Conservation (phyloP, 2,797 vertebrate genomes). For the Darevskia nairensis region DNA sequence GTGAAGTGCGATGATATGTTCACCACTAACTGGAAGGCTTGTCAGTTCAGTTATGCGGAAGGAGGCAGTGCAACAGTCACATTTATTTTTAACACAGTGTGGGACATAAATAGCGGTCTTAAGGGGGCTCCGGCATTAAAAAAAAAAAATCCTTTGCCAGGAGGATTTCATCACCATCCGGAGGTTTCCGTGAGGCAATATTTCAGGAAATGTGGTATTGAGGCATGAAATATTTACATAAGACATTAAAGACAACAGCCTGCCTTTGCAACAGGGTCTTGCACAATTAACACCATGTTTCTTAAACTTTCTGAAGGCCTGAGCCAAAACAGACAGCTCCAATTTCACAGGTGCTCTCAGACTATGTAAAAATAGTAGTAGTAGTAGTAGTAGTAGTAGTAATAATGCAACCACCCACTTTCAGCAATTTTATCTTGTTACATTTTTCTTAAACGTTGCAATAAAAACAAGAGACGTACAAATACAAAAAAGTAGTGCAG, state of each 20-base stretch:
- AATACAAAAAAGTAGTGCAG: not conserved
- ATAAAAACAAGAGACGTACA: not conserved
- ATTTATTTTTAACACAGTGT: conserved; percentile 67
- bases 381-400: no score
- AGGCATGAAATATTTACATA: conserved; percentile 62
- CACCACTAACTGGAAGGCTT: conserved; percentile 63
- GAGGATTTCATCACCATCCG: conserved; percentile 42
- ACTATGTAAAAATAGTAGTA: no score
- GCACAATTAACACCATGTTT: conserved; percentile 10
- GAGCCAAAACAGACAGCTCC: not conserved
- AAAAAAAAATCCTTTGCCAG: conserved; percentile 1
- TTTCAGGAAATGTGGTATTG: conserved; percentile 50
- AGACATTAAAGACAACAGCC: conserved; percentile 34
- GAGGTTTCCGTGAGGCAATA: conserved; percentile 42
- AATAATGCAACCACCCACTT: not conserved
- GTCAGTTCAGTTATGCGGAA: conserved; percentile 61
- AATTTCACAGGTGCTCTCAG: not conserved
- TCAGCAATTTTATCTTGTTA: not conserved
- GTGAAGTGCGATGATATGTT: conserved; percentile 62
- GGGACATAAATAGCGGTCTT: conserved; percentile 70
- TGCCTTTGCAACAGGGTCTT: conserved; percentile 44
- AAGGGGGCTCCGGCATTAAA: conserved; percentile 31
- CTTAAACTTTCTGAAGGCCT: not conserved
- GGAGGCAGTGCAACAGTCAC: conserved; percentile 50
- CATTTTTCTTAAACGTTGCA: not conserved